Evolutionary conservation across 1,140 invertebrate genomes (phyloP).

Genomic region (Bombus superbus): DNA sequence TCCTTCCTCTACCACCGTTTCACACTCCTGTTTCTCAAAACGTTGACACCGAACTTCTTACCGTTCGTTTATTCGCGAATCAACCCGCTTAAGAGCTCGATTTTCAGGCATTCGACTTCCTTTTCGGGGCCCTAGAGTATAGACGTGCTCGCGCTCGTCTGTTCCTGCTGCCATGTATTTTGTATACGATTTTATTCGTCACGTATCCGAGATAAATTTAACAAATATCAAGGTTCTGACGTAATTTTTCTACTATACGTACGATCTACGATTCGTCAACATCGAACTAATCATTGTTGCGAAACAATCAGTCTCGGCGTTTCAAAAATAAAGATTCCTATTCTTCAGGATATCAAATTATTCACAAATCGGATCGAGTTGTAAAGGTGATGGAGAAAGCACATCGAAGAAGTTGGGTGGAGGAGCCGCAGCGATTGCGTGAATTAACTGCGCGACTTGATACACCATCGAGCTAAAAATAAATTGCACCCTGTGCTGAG

Average conservation of each 20-base stretch:
- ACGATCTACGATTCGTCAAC: not conserved
- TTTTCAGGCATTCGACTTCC: not conserved
- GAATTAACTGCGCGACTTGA: constrained; percentile 21
- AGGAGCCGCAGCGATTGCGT: not conserved
- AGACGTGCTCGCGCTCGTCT: no score
- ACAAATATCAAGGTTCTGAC: not conserved
- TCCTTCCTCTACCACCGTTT: no score
- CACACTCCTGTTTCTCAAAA: constrained; percentile 40
- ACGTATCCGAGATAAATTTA: not conserved
- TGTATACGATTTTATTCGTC: not conserved
- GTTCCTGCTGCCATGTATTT: not conserved
- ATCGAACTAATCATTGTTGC: not conserved
- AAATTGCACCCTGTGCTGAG: constrained; percentile 31
- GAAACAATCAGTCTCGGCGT: not conserved
- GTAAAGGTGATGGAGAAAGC: not conserved
- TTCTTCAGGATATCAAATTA: no score
- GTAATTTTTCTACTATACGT: not conserved
- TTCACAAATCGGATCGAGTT: not conserved
- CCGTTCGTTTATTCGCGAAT: not conserved
- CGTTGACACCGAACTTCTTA: constrained; percentile 23
- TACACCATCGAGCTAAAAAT: constrained; percentile 38
- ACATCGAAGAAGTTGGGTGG: not conserved
- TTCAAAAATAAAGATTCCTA: not conserved
- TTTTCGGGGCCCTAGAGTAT: no score
- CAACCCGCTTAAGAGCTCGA: constrained; percentile 6